Evolutionary conservation across 2,113 vertebrate species (phyloP).

Genomic region (Pterocles gutturalis): DNA sequence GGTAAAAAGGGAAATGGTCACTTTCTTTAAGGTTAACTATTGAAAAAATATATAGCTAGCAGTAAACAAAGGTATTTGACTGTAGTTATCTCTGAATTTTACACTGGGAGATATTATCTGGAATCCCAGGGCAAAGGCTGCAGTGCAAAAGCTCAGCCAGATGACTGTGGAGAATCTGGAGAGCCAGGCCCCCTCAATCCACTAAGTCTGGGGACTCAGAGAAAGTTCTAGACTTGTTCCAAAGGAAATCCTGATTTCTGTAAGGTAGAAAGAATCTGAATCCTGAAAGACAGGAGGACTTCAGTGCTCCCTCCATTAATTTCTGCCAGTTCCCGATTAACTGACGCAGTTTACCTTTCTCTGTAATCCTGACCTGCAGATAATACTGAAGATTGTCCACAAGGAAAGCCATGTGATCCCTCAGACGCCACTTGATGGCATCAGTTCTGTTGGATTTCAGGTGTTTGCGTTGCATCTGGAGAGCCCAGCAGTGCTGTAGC

Average conservation of each 20-base stretch:
- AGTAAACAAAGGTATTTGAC: neutral
- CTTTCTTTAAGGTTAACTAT: neutral
- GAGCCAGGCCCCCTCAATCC: neutral
- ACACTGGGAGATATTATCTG: neutral
- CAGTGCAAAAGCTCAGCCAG: neutral
- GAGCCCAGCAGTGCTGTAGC: conserved; percentile 97
- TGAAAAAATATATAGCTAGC: neutral
- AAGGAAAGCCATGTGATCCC: conserved; percentile 97
- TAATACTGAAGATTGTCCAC: conserved; percentile 99
- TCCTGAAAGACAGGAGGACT: neutral
- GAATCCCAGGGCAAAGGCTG: neutral
- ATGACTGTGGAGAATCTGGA: neutral
- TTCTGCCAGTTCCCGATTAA: neutral
- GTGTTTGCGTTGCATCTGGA: conserved; percentile 97
- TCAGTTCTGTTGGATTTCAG: conserved; percentile 91
- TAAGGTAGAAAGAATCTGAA: neutral
- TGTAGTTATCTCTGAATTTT: neutral
- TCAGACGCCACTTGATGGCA: conserved; percentile 91
- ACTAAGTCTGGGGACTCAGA: neutral
- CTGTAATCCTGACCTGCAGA: conserved; percentile 84
- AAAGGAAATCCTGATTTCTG: neutral
- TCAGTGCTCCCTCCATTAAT: neutral
- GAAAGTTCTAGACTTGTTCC: neutral
- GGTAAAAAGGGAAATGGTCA: neutral
- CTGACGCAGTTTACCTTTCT: neutral